These are phyloP conservation scores for Sarotherodon lohbergeri DNA, from an alignment of 2,113 vertebrate genomes.

Conservation along the genomic window DNA sequence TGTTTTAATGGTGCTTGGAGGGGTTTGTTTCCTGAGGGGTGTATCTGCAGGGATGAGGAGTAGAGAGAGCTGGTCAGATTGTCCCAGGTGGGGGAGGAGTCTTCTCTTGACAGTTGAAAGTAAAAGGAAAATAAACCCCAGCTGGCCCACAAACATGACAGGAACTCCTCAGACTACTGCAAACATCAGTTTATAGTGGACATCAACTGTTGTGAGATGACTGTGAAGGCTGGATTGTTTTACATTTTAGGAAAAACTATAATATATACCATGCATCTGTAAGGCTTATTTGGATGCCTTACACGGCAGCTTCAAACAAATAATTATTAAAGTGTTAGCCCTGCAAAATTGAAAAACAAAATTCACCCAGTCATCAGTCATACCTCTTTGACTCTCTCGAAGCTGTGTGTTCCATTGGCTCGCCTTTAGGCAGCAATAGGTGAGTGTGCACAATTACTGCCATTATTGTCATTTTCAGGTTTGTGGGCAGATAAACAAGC, in stretches of 20 bases:
- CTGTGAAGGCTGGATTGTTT: neutral
- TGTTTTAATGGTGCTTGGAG: no score
- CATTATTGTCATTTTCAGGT: conserved; percentile 21
- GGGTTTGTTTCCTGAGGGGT: no score
- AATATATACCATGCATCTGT: neutral
- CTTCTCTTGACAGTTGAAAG: neutral
- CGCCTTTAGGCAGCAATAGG: conserved; percentile 44
- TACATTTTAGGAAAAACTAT: neutral
- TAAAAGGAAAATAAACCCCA: neutral
- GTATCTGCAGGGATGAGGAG: no score
- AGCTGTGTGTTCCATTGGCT: neutral
- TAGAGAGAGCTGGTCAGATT: no score
- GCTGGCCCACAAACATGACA: neutral
- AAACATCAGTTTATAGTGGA: neutral
- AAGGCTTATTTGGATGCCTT: neutral
- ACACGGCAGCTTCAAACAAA: neutral
- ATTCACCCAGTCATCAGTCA: neutral
- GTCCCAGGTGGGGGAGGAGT: no score
- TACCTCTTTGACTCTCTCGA: neutral
- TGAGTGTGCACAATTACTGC: conserved; percentile 46
- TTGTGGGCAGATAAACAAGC: conserved; percentile 41
- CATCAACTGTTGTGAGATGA: neutral
- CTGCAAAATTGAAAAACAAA: neutral
- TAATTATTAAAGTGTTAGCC: neutral
- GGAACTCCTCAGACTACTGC: neutral